Conservation (phyloP, 2,888 invertebrate species). For the Ferrisia virgata region DNA sequence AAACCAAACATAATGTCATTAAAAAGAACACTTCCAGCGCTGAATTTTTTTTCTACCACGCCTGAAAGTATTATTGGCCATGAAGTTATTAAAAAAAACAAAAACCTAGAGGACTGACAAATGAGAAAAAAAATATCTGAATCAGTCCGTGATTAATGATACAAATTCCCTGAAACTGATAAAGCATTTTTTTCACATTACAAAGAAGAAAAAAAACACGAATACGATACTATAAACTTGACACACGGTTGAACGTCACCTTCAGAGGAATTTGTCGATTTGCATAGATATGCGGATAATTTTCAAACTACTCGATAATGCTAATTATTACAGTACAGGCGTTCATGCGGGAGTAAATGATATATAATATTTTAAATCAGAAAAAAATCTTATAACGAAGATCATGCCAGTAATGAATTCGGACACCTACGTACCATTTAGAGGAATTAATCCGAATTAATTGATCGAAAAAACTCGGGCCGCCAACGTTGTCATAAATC, state of each 20-base stretch:
- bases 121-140: neutral
- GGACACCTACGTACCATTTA: neutral
- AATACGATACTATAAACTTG: neutral
- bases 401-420: neutral
- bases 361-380: neutral
- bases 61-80: neutral
- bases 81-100: neutral
- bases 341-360: neutral
- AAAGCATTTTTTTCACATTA: neutral
- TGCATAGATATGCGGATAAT: neutral
- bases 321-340: neutral
- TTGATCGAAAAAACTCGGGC: neutral
- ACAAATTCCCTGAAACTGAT: neutral
- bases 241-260: neutral
- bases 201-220: neutral
- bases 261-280: neutral
- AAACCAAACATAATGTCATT: neutral
- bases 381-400: neutral
- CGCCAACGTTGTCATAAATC: neutral
- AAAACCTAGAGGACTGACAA: neutral
- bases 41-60: neutral
- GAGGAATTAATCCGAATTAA: neutral
- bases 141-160: neutral
- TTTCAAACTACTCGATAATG: neutral
- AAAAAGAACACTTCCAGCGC: neutral